Evolutionary conservation across 2,797 vertebrate genomes (phyloP).

Genomic region (Echeneis naucrates): DNA sequence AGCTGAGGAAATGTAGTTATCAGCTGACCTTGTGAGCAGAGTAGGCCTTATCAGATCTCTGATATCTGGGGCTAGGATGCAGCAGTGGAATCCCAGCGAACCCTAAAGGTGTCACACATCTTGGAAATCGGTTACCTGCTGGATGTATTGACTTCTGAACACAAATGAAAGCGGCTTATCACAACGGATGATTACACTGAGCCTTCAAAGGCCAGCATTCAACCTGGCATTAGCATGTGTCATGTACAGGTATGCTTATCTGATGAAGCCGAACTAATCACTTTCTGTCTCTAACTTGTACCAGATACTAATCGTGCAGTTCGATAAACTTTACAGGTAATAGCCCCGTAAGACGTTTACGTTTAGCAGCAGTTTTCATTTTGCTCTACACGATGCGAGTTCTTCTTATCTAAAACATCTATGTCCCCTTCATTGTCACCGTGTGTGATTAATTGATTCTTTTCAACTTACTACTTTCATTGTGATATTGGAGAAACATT

Average conservation of each 20-base stretch:
- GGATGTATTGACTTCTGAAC: constrained; percentile 41
- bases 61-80: constrained; percentile 31
- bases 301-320: constrained; percentile 11
- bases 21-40: constrained; percentile 48
- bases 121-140: constrained; percentile 52
- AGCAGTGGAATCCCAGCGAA: constrained; percentile 26
- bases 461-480: neutral
- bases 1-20: constrained; percentile 27
- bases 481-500: constrained; percentile 25
- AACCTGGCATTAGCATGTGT: constrained; percentile 40
- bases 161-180: constrained; percentile 59
- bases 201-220: constrained; percentile 46
- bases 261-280: constrained; percentile 55
- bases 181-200: constrained; percentile 62
- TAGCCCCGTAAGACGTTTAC: constrained; percentile 4
- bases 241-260: constrained; percentile 33
- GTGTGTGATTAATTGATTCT: neutral
- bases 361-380: neutral
- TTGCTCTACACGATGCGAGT: constrained; percentile 1
- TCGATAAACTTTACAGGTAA: constrained; percentile 31
- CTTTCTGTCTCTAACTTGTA: constrained; percentile 42
- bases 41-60: constrained; percentile 58
- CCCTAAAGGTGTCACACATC: constrained; percentile 31
- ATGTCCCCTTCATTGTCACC: constrained; percentile 1
- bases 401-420: neutral